phyloP scores from a whole-genome alignment of 2,888 invertebrate species.

The Palloptera scutellata region DNA sequence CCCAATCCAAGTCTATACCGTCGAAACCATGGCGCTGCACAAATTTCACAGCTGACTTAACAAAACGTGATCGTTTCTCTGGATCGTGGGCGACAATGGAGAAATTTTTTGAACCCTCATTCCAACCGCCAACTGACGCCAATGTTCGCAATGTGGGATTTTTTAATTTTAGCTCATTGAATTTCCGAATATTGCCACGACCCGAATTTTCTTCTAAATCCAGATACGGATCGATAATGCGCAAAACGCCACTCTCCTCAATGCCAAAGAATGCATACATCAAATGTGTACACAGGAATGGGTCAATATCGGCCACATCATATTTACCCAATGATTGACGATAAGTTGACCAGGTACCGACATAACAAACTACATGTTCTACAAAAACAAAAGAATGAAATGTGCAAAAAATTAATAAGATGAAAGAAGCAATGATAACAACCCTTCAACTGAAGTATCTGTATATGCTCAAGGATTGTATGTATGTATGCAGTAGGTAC shows the following conservation, averaged over 20 bases:
- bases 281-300: constrained; percentile 76
- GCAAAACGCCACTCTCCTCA: constrained; percentile 65
- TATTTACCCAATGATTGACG: constrained; percentile 72
- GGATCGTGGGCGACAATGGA: constrained; percentile 63
- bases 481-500: neutral
- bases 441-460: too few relatives aligned
- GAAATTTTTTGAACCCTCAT: constrained; percentile 66
- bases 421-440: too few relatives aligned
- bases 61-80: constrained; percentile 50
- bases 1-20: constrained; percentile 72
- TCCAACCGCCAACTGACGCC: constrained; percentile 65
- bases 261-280: constrained; percentile 80
- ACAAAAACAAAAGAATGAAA: constrained; percentile 25
- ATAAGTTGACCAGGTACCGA: constrained; percentile 80
- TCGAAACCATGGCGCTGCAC: constrained; percentile 64
- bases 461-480: neutral
- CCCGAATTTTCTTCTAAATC: constrained; percentile 73
- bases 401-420: too few relatives aligned
- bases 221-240: constrained; percentile 69
- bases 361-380: constrained; percentile 78
- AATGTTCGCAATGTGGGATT: constrained; percentile 63
- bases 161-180: constrained; percentile 59
- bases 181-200: constrained; percentile 60
- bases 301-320: constrained; percentile 72
- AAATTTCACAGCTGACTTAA: constrained; percentile 51